Base-by-base conservation (phyloP, 1,140 invertebrate genomes). In the Melipona quadrifasciata region DNA sequence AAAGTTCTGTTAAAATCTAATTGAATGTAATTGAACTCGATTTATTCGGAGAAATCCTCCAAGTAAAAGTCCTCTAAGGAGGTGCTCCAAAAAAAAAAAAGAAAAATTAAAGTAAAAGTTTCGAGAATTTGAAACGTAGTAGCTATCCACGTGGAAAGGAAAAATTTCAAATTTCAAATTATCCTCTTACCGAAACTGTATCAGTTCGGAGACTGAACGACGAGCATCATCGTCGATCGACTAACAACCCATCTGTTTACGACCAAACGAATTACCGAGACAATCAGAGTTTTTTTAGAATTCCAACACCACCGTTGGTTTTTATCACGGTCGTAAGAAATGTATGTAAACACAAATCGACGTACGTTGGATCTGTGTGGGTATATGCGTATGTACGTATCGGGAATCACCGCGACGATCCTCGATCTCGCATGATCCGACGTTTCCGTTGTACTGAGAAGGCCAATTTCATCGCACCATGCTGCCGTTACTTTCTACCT, bases 401-500 rank as follows among this genome's bases (percentile, higher is more conserved):
- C 21, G 0, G 10, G 19, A 39, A 11, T 19, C 10, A 73, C 17
- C 11, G n/a, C 11, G 27, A 34, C 31, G 53, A 77, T 73, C n/a
- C 61, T 81, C 70, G 86, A 85, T 47, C 39, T 78, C 76, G 68
- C 83, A 77, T 67, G 83, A 80, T 71, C 65, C 88, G 70, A 65
- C 67, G 89, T 80, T 87, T 51, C 64, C 39, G 57, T 77, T 80
- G 68, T 67, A 90, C 89, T 90, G 83, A 82, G 77, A 80, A 31
- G 68, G 16, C 71, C 58, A 65, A 74, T 82, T 76, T 34, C 65
- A 81, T 74, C 80, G 53, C 3, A 58, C 65, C 72, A 81, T 34
- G 19, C 34, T 34, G 39, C 58, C 39, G 77, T 47, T 89, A 78
- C 47, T 89, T 85, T 82, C 88, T 84, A 84, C 82, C 55, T 55